Conservation (phyloP, 1,140 invertebrate genomes). For the Ctenoplectra terminalis region DNA sequence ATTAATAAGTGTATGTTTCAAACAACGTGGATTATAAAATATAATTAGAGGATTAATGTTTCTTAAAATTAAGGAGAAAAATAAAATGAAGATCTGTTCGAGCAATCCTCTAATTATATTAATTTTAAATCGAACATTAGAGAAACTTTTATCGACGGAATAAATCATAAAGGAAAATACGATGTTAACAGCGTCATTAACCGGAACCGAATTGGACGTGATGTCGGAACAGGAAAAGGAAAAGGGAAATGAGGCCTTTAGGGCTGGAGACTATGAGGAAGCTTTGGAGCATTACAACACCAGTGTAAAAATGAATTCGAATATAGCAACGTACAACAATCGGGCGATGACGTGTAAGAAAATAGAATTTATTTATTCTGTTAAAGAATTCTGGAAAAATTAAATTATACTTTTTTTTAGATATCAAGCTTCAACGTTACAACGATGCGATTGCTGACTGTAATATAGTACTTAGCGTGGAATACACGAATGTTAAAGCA, state of each 20-base stretch:
- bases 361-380: neutral
- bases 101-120: conserved; percentile 4
- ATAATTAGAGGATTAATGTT: neutral
- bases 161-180: neutral
- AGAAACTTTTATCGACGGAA: neutral
- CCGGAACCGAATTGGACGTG: conserved; percentile 80
- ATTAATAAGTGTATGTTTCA: conserved; percentile 70
- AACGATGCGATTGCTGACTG: conserved; percentile 85
- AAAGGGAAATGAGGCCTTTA: conserved; percentile 88
- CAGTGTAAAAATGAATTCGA: conserved; percentile 84
- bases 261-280: conserved; percentile 85
- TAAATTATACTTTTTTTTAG: conserved; percentile 71
- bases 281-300: conserved; percentile 86
- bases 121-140: no score
- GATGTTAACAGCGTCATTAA: conserved; percentile 73
- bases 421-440: conserved; percentile 86
- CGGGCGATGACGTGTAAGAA: conserved; percentile 86
- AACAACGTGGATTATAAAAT: neutral
- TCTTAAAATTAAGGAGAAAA: neutral
- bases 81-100: neutral
- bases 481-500: conserved; percentile 87
- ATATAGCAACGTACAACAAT: conserved; percentile 86
- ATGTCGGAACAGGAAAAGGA: conserved; percentile 82
- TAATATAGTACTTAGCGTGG: conserved; percentile 84
- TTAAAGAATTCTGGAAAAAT: conserved; percentile 10